Base-by-base conservation (phyloP, 2,113 vertebrate species). In the Aptenodytes forsteri region DNA sequence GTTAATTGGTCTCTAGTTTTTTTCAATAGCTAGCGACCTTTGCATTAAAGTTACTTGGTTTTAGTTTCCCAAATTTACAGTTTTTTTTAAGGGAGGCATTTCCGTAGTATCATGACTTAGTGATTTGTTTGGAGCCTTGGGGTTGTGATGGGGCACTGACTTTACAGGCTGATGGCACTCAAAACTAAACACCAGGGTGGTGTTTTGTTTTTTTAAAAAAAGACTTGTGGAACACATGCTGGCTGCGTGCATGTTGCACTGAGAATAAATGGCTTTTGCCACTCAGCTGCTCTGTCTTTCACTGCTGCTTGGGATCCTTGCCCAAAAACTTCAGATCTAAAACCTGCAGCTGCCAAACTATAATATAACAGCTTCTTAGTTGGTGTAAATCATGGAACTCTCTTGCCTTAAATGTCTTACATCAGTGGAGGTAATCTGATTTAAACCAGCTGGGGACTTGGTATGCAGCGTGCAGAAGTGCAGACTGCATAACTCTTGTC, bases 381-480 rank as follows among this genome's bases (percentile, higher is more conserved):
- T 94, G 75, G 70, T 94, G 49, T 97, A 97, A 97, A 97, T 97
- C 92, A 70, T 88, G 71, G 71, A 69, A 83, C 46, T 65, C 89
- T 87, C 82, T 95, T 85, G 92, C 92, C 65, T 94, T 96, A 89
- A 97, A 96, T 93, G 86, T 93, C 92, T 95, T 92, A 93, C 88
- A 92, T 95, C 90, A 92, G 90, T 81, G 64, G 90, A 97, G 72
- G 94, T 95, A 96, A 95, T 90, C 84, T 97, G 95, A 97, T 96
- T 97, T 95, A 97, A 95, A 90, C 72, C 92, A 96, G 88, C 94
- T 95, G 80, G 72, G 90, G 79, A 87, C 42, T 89, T 93, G 94
- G 95, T 95, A 96, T 96, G 96, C 93, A 90, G 92, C 16, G 5
- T 59, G 30, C 93, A 89, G 85, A 86, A 93, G 92, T 88, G 71